Evolutionary conservation across 2,888 invertebrate species (phyloP).

Genomic region (Itoplectis maculator): DNA sequence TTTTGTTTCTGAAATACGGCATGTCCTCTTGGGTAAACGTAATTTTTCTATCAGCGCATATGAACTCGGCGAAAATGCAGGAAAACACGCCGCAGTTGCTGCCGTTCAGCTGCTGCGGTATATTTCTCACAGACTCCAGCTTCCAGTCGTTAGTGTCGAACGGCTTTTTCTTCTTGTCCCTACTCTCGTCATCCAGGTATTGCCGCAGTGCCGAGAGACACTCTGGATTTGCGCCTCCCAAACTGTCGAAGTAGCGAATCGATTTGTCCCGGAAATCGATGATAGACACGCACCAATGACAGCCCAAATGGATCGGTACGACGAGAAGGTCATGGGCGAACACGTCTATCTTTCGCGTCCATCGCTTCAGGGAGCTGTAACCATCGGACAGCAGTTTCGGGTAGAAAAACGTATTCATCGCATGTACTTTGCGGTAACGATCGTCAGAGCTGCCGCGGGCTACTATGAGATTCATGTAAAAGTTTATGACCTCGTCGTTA

Average conservation of each 20-base stretch:
- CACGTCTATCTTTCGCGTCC: constrained; percentile 96
- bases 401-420: constrained; percentile 98
- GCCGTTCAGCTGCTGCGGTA: constrained; percentile 98
- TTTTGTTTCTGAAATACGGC: constrained; percentile 93
- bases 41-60: constrained; percentile 90
- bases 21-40: constrained; percentile 96
- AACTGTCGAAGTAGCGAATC: constrained; percentile 95
- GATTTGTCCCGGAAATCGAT: constrained; percentile 91
- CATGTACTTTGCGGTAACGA: constrained; percentile 91
- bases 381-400: constrained; percentile 93
- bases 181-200: constrained; percentile 93
- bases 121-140: constrained; percentile 89
- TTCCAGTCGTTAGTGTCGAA: constrained; percentile 90
- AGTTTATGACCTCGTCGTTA: constrained; percentile 98
- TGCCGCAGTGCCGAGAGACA: constrained; percentile 90
- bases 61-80: constrained; percentile 97
- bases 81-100: constrained; percentile 99
- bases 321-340: constrained; percentile 94
- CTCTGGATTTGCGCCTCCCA: constrained; percentile 92
- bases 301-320: constrained; percentile 95
- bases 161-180: constrained; percentile 90
- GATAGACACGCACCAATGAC: constrained; percentile 98
- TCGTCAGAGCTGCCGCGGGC: constrained; percentile 88
- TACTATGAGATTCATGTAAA: constrained; percentile 97
- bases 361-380: constrained; percentile 92